A percentile compares a stretch with the other conserved stretches of the same genome.
Conservation (phyloP, 2,888 invertebrate genomes). For the Caenorhabditis parvicauda region DNA sequence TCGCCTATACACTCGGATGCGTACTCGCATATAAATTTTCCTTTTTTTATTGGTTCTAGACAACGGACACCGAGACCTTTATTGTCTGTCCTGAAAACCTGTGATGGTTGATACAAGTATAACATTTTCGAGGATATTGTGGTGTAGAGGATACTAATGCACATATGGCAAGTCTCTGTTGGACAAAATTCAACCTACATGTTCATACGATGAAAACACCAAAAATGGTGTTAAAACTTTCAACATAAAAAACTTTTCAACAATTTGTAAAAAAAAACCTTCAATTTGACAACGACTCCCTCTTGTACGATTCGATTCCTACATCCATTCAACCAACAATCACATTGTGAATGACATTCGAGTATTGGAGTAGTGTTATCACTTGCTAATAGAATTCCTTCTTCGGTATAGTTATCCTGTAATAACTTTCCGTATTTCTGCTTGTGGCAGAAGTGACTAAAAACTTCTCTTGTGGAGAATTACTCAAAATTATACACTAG, state of each 20-base stretch:
- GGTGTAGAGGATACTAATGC: neutral
- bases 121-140: too few relatives aligned
- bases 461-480: too few relatives aligned
- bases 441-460: too few relatives aligned
- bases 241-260: too few relatives aligned
- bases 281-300: constrained; percentile 30
- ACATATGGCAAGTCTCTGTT: too few relatives aligned
- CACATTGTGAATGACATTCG: constrained; percentile 45
- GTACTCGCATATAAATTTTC: constrained; percentile 49
- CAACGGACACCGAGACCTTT: constrained; percentile 43
- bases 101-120: too few relatives aligned
- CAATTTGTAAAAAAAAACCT: too few relatives aligned
- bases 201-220: too few relatives aligned
- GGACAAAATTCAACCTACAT: too few relatives aligned
- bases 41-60: constrained; percentile 28
- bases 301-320: constrained; percentile 44
- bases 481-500: too few relatives aligned
- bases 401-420: constrained; percentile 22
- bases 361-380: constrained; percentile 20
- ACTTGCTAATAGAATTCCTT: neutral
- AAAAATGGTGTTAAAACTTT: too few relatives aligned
- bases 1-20: constrained; percentile 41
- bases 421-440: constrained; percentile 2
- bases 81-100: constrained; percentile 15
- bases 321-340: constrained; percentile 32